These are phyloP conservation scores for Pyrocoelia pectoralis DNA, from an alignment of 2,888 invertebrate species.

Conservation along the genomic window DNA sequence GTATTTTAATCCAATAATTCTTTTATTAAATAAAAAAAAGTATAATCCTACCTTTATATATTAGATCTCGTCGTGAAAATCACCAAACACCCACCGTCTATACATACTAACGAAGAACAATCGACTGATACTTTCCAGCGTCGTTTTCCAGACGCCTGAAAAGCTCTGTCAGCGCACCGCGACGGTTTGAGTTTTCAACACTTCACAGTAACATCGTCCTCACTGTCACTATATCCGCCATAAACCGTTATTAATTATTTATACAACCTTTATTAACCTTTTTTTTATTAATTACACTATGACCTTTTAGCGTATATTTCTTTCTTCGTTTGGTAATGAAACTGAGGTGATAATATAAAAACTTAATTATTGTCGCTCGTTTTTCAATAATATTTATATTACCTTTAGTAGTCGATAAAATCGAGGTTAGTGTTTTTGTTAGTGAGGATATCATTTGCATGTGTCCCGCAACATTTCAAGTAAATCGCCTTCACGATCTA, in stretches of 20 bases:
- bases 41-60: conserved; percentile 14
- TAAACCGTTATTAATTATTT: neutral
- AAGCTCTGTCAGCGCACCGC: conserved; percentile 29
- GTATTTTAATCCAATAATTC: neutral
- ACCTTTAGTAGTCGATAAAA: neutral
- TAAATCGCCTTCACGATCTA: neutral
- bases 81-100: conserved; percentile 27
- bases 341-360: too few relatives aligned
- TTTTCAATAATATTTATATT: too few relatives aligned
- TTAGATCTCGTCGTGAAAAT: conserved; percentile 11
- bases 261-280: neutral
- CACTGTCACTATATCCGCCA: neutral
- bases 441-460: neutral
- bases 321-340: too few relatives aligned
- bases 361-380: too few relatives aligned
- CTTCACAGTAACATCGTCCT: conserved; percentile 17
- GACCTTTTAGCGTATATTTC: too few relatives aligned
- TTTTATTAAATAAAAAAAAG: neutral
- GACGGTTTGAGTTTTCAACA: conserved; percentile 19
- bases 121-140: conserved; percentile 41
- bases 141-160: conserved; percentile 32
- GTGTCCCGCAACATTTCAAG: neutral
- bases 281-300: neutral
- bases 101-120: conserved; percentile 38
- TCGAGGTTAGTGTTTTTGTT: neutral